Evolutionary conservation across 2,113 vertebrate genomes (phyloP), one percentile per base, ranked within the genome.

Genomic region (Campylomormyrus tamandua): DNA sequence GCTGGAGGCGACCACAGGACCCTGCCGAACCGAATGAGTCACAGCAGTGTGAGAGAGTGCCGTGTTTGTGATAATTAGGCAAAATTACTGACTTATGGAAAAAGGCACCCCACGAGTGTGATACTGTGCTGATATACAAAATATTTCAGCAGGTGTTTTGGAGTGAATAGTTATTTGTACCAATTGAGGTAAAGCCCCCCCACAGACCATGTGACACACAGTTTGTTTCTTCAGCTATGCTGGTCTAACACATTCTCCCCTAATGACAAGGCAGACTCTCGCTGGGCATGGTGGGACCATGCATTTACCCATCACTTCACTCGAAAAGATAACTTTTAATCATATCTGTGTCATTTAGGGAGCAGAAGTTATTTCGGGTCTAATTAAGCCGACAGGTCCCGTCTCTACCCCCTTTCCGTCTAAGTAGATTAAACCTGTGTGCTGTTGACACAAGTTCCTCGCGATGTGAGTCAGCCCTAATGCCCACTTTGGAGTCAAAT

Each of bases 401-500:
- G 31, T 62, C 66, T 77, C 39, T 35, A 24, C 83, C 74, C 45
- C 4, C 62, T 70, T 62, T 56, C 15, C 21, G 13, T 49, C 11
- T 35, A 84, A 46, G 42, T 35, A 31, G 66, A 87, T 89, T 89
- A 83, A 80, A 70, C 89, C 84, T 50, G 91, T 92, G 92, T 91
- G 89, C 87, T 91, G 83, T 91, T 87, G 70, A 92, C 92, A 92
- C 91, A 89, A 92, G 91, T 93, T 93, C 90, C 92, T 90, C 13
- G 49, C 70, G 83, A 74, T 84, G 56, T 90, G 84, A 45, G 48
- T 74, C 88, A 42, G 87, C 87, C 87, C 89, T 87, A 52, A 91
- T 91, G 87, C 53, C 89, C 87, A 62, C 85, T 91, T 93, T 53
- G 91, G 77, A 70, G 90, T 91, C 90, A 93, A 94, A 95, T 95